phyloP scores from a whole-genome alignment of 2,113 vertebrate genomes.

The Hippotragus niger region DNA sequence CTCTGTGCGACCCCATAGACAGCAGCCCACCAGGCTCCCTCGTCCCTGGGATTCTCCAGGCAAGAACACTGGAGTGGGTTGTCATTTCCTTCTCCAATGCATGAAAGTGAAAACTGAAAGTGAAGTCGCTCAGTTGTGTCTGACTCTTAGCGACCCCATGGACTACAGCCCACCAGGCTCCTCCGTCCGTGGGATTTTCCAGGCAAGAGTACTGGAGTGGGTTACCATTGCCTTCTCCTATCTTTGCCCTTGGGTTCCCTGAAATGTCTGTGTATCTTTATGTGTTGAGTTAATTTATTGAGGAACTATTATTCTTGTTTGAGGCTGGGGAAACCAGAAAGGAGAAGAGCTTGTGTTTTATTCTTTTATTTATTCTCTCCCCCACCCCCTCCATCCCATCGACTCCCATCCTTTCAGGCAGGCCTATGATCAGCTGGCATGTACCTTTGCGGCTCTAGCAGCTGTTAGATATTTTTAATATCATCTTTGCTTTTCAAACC shows the following conservation, averaged over 20 bases:
- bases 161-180: no score
- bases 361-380: background rate
- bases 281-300: background rate
- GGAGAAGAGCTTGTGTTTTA: background rate
- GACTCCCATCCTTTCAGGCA: background rate
- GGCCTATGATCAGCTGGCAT: background rate
- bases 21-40: no score
- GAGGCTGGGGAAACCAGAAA: background rate
- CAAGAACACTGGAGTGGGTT: no score
- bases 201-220: no score
- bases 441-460: background rate
- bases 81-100: no score
- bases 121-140: rapidly evolving
- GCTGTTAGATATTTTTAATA: background rate
- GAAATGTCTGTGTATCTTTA: background rate
- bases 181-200: no score
- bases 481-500: background rate
- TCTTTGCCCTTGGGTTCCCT: background rate
- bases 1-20: no score
- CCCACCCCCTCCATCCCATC: background rate
- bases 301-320: background rate
- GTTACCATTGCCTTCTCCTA: no score
- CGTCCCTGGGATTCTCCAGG: no score
- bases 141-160: no score
- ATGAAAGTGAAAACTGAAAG: no score